Percentiles rank a stretch among this genome's conserved stretches.
These are phyloP conservation scores for Lutra lutra DNA, from an alignment of 2,797 vertebrate genomes.

Conservation along the genomic window DNA sequence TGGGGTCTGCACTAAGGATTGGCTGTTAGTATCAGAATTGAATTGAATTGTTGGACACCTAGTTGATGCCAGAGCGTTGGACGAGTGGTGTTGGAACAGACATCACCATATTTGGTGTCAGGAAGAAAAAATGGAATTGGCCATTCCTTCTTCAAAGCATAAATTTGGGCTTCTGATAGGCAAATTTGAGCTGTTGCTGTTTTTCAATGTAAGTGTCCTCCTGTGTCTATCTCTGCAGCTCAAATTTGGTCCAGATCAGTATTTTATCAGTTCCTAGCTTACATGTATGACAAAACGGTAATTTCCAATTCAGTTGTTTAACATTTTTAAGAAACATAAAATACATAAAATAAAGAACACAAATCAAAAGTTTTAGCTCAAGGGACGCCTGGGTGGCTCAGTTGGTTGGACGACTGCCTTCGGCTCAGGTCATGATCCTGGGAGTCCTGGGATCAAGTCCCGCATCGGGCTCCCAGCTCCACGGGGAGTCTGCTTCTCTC, in stretches of 20 bases:
- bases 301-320: slow-evolving; percentile 44
- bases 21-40: not conserved
- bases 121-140: not conserved
- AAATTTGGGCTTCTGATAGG: not conserved
- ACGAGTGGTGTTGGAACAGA: not conserved
- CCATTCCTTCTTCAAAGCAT: not conserved
- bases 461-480: too few relatives aligned
- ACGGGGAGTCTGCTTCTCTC: too few relatives aligned
- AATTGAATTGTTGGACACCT: not conserved
- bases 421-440: too few relatives aligned
- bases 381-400: too few relatives aligned
- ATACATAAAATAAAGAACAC: not conserved
- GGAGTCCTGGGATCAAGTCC: too few relatives aligned
- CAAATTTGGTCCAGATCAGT: slow-evolving; percentile 23
- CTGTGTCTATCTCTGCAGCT: not conserved
- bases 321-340: slow-evolving; percentile 18
- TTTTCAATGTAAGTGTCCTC: not conserved
- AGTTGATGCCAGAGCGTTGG: not conserved
- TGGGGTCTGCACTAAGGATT: not conserved
- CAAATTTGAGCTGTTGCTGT: not conserved
- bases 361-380: slow-evolving; percentile 42
- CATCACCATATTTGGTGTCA: not conserved
- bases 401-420: too few relatives aligned
- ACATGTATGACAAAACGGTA: slow-evolving; percentile 28
- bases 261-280: slow-evolving; percentile 33